Evolutionary conservation across 2,113 vertebrate species (phyloP).

Genomic region (Rhegmatorhina hoffmannsi): DNA sequence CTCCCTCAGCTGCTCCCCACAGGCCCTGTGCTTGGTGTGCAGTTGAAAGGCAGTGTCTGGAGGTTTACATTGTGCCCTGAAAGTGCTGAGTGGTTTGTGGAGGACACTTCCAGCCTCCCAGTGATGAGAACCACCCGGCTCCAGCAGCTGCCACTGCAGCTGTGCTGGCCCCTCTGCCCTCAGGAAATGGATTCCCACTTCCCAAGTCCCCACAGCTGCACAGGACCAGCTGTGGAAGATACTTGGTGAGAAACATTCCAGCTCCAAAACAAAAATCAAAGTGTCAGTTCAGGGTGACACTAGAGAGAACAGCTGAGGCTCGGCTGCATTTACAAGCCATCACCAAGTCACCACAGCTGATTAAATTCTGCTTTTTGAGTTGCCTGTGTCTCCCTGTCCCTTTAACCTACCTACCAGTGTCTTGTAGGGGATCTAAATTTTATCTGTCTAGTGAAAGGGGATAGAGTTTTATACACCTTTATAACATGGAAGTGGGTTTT

Average conservation of each 20-base stretch:
- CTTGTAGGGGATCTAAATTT: neutral
- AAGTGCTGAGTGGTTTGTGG: neutral
- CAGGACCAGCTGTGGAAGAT: neutral
- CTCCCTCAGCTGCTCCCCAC: neutral
- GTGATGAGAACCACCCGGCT: neutral
- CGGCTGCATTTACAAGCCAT: neutral
- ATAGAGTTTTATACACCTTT: neutral
- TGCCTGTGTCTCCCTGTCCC: neutral
- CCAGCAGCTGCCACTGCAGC: neutral
- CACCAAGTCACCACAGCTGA: neutral
- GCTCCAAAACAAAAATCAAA: neutral
- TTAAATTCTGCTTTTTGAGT: neutral
- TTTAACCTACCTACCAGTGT: neutral
- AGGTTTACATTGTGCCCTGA: neutral
- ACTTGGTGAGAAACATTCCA: neutral
- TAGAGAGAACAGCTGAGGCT: constrained; percentile 16
- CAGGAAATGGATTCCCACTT: neutral
- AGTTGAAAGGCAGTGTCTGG: neutral
- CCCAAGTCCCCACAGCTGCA: neutral
- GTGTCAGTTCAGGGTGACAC: neutral
- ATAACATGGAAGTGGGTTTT: neutral
- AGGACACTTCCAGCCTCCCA: neutral
- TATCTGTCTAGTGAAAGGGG: neutral
- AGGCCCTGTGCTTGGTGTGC: neutral
- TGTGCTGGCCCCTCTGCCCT: neutral